Evolutionary conservation across 2,113 vertebrate genomes (phyloP).

Genomic region (Austrofundulus limnaeus): DNA sequence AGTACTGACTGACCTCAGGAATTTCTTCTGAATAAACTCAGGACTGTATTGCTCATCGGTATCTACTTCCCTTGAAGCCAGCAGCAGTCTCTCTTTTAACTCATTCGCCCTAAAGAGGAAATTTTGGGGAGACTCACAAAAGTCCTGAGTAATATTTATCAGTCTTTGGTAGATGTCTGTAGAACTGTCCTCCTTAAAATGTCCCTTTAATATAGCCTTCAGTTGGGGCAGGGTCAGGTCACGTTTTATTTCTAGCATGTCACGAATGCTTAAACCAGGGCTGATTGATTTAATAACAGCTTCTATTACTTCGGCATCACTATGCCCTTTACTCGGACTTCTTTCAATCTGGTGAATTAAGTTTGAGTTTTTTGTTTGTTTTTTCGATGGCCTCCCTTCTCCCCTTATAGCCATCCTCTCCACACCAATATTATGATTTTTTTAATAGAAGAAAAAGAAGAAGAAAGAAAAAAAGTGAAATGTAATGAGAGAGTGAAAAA

Average conservation of each 20-base stretch:
- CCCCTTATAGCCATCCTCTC: too few species aligned
- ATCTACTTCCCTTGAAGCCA: background rate
- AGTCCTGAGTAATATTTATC: background rate
- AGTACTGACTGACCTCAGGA: constrained; percentile 3
- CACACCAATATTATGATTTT: too few species aligned
- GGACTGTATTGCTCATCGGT: constrained; percentile 14
- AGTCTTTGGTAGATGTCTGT: too few species aligned
- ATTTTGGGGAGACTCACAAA: constrained; percentile 9
- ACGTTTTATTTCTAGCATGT: background rate
- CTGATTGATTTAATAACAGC: background rate
- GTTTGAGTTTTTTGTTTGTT: too few species aligned
- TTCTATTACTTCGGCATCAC: background rate
- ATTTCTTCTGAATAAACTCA: constrained; percentile 2
- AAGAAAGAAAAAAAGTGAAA: too few species aligned
- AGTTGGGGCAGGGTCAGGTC: background rate
- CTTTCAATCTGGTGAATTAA: background rate
- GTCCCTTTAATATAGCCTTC: background rate
- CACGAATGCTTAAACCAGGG: background rate
- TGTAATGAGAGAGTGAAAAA: too few species aligned
- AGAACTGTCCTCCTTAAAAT: constrained; percentile 2
- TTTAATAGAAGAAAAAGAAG: too few species aligned
- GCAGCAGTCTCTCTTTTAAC: constrained; percentile 24
- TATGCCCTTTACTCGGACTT: background rate
- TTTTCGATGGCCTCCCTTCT: too few species aligned
- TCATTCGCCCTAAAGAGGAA: constrained; percentile 13